phyloP scores from a whole-genome alignment of 2,113 vertebrate genomes.

The Proterorhinus semilunaris region DNA sequence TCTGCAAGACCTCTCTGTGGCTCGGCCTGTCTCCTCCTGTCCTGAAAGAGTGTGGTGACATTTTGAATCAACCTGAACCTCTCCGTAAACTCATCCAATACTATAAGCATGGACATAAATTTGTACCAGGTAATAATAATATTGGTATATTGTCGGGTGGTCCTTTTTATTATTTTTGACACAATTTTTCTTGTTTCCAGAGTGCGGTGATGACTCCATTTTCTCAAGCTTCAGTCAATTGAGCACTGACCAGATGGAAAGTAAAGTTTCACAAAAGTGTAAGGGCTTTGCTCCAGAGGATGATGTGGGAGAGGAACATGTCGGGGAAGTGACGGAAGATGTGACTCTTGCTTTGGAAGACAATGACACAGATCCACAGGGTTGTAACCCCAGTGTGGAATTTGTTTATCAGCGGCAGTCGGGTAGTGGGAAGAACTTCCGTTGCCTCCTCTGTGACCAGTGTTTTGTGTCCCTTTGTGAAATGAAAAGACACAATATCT shows the following conservation, averaged over 20 bases:
- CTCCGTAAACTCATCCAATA: slow-evolving; percentile 39
- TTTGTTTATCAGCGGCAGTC: too few species aligned
- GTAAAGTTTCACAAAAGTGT: neutral
- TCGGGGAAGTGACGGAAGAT: neutral
- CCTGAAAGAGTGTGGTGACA: slow-evolving; percentile 42
- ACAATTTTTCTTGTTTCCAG: neutral
- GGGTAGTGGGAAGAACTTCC: too few species aligned
- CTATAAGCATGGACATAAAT: slow-evolving; percentile 25
- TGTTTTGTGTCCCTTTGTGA: slow-evolving; percentile 10
- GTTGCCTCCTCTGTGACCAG: slow-evolving; percentile 18
- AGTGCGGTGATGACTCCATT: slow-evolving; percentile 14
- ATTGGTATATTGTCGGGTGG: too few species aligned
- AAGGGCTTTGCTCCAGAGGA: neutral
- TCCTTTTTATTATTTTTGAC: neutral
- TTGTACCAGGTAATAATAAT: slow-evolving; percentile 14
- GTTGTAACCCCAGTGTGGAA: too few species aligned
- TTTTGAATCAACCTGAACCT: slow-evolving; percentile 36
- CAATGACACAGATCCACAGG: too few species aligned
- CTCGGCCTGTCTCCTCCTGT: slow-evolving; percentile 31
- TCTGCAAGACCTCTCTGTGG: slow-evolving; percentile 19
- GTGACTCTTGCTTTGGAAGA: neutral
- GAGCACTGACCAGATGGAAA: neutral
- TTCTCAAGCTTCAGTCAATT: slow-evolving; percentile 7
- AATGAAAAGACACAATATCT: slow-evolving; percentile 26
- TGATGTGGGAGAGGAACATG: neutral